Percentiles rank a stretch among this genome's conserved stretches.
These are phyloP conservation scores for Agrenia bidenticulata DNA, from an alignment of 2,888 invertebrate species.

Conservation along the genomic window DNA sequence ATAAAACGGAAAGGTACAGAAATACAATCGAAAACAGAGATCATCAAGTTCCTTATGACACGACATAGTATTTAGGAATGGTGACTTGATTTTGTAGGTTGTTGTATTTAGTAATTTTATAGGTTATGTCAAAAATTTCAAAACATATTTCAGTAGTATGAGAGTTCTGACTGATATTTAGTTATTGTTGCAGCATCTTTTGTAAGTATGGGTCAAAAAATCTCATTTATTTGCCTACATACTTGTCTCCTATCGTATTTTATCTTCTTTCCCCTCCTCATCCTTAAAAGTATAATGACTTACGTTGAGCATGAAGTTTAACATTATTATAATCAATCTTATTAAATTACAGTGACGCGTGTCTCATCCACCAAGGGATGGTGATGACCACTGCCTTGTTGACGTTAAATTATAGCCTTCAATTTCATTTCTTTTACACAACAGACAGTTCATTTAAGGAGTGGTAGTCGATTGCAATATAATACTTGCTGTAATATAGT, in stretches of 20 bases:
- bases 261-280: slow-evolving; percentile 12
- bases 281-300: slow-evolving; percentile 24
- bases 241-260: slow-evolving; percentile 4
- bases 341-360: neutral
- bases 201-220: slow-evolving; percentile 16
- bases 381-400: neutral
- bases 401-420: slow-evolving; percentile 8
- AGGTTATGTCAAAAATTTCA: slow-evolving; percentile 10
- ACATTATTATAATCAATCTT: slow-evolving; percentile 18
- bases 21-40: no score
- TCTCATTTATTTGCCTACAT: slow-evolving; percentile 18
- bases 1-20: no score
- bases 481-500: slow-evolving; percentile 20
- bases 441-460: slow-evolving; percentile 3
- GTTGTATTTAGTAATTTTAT: neutral
- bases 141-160: slow-evolving; percentile 17
- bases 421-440: neutral
- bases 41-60: no score
- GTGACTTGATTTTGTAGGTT: slow-evolving; percentile 6
- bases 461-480: slow-evolving; percentile 3
- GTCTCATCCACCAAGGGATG: neutral
- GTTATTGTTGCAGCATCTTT: slow-evolving; percentile 23
- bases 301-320: slow-evolving; percentile 47
- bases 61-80: neutral
- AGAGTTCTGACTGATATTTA: slow-evolving; percentile 13